Base-by-base conservation (phyloP, 2,113 vertebrate species). In the Protomyctophum bolini region DNA sequence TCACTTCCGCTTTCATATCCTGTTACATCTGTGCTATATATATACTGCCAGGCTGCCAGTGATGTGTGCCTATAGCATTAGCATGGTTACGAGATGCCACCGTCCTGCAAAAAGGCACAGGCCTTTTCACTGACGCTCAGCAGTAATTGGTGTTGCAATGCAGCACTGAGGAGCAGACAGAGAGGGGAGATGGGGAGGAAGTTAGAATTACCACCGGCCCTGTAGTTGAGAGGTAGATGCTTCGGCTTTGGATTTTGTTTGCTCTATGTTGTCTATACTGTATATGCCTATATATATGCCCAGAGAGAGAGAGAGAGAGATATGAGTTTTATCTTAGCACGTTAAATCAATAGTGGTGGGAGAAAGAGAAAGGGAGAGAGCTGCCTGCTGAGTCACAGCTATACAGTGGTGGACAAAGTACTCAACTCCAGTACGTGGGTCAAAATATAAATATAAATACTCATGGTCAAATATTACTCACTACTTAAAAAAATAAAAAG, bases 91-190 rank as follows among this genome's bases (percentile, higher is more conserved):
- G 49, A 78, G 80, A 86, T 64, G 80, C 64, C 72, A 60, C 77
- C 46, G 2, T 79, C 50, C 71, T 45, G 70, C 47, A 68, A 50
- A 70, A 66, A 63, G 54, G n/a, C n/a, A 45, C 10, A 0, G 0
- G 15, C 15, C 60, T 70, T 75, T 73, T 78, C 46, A 2, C 57
- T 68, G 81, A 83, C 83, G 84, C 80, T 87, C 86, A 82, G 85
- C 82, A 88, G 75, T 71, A 81, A 76, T 2, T 21, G 58, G 54
- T 81, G 84, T 84, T 80, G 84, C 85, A 86, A 79, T 85, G 86
- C 84, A 84, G 83, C 85, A 85, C 68, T 2, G 33, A 11, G n/a
- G 33, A 46, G 21, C 21, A 21, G 60, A 46, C 33, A 62, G 41
- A 47, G 41, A 61, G 9, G 45, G 59, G 41, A 46, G 33, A 45